These are phyloP conservation scores for Canis aureus DNA, from an alignment of 2,113 vertebrate species.

Conservation along the genomic window DNA sequence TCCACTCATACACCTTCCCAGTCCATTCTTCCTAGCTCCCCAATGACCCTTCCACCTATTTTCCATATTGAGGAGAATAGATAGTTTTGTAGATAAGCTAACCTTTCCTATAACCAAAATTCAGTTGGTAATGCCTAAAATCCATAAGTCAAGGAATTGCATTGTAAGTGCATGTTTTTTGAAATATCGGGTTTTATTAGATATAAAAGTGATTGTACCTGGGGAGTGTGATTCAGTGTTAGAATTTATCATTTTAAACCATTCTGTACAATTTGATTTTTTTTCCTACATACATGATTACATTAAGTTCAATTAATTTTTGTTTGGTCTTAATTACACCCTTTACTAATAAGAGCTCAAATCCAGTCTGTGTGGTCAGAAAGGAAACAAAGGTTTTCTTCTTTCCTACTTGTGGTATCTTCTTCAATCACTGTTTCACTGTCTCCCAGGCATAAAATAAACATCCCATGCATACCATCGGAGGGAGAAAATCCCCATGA, in stretches of 20 bases:
- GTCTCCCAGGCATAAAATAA: not conserved
- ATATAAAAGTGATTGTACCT: not conserved
- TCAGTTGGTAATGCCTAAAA: constrained; percentile 27
- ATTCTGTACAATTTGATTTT: not conserved
- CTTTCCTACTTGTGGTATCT: not conserved
- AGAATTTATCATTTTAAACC: not conserved
- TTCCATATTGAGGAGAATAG: not conserved
- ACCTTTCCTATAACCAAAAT: not conserved
- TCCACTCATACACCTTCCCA: not conserved
- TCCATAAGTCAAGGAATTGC: not conserved
- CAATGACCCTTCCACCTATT: not conserved
- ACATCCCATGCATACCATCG: not conserved
- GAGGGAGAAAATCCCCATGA: not conserved
- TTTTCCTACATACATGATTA: not conserved
- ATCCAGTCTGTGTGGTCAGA: not conserved
- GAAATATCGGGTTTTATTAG: constrained; percentile 14
- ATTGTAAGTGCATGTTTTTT: not conserved
- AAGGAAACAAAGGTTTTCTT: constrained; percentile 2
- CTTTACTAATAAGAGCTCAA: not conserved
- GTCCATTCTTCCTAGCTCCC: fast-evolving
- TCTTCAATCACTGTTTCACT: not conserved
- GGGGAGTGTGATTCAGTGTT: not conserved
- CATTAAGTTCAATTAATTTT: not conserved
- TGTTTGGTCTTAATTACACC: not conserved
- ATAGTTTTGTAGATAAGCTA: not conserved